phyloP scores from a whole-genome alignment of 1,140 invertebrate species.

The Ostrea denselamellosa region DNA sequence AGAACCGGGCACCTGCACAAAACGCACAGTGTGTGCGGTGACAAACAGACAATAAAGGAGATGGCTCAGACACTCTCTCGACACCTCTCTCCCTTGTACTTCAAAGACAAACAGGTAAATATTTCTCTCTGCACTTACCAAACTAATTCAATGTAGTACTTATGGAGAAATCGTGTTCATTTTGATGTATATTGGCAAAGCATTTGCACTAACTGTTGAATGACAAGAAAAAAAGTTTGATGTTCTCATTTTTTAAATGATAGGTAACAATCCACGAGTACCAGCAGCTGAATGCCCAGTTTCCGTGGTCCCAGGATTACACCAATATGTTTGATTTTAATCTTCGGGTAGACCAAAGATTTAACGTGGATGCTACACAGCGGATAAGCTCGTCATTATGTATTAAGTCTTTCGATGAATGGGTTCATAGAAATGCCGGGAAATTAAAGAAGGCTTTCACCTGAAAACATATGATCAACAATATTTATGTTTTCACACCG shows the following conservation, averaged over 20 bases:
- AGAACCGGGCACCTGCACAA: constrained; percentile 61
- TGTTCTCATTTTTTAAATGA: not conserved
- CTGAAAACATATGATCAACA: constrained; percentile 15
- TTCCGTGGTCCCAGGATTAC: constrained; percentile 62
- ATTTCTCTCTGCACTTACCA: too few species aligned
- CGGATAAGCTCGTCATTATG: constrained; percentile 49
- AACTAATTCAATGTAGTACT: too few species aligned
- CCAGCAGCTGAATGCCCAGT: constrained; percentile 36
- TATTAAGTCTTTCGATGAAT: constrained; percentile 63
- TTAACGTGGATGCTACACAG: constrained; percentile 60
- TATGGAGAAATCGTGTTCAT: too few species aligned
- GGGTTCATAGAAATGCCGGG: constrained; percentile 62
- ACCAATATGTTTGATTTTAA: constrained; percentile 73
- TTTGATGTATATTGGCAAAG: too few species aligned
- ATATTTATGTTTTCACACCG: not conserved
- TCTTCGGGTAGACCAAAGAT: constrained; percentile 66
- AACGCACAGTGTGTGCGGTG: constrained; percentile 70
- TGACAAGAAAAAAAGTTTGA: too few species aligned
- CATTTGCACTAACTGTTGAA: too few species aligned
- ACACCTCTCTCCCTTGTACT: not conserved
- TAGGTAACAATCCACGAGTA: constrained; percentile 66
- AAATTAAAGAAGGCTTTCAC: constrained; percentile 47
- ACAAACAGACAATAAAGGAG: constrained; percentile 71
- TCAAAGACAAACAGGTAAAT: not conserved
- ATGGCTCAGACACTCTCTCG: constrained; percentile 64